Base-by-base conservation (phyloP, 2,888 invertebrate species). In the Pedicia rivosa region DNA sequence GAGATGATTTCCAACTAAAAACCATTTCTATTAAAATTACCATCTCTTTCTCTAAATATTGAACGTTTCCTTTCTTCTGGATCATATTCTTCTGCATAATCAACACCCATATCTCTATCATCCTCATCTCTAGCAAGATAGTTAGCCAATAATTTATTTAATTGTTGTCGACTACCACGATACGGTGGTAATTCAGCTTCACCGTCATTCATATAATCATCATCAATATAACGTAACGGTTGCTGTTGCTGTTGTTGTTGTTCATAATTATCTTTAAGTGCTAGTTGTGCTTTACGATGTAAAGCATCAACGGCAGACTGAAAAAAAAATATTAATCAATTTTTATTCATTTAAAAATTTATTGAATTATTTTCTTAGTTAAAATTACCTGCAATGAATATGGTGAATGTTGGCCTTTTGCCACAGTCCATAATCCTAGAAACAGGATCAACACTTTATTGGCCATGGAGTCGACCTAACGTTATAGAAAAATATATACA, bases 231-330 rank as follows among this genome's bases (percentile, higher is more conserved):
- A 13, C 13, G 20, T 13, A 20, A 32, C 13, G 32, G 4, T n/a
- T n/a, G n/a, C n/a, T n/a, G n/a, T n/a, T n/a, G n/a, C n/a, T n/a
- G n/a, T n/a, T n/a, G n/a, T n/a, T n/a, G n/a, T n/a, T n/a, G n/a
- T n/a, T n/a, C n/a, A 32, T 32, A 32, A 43, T 46, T 46, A 40
- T 49, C 46, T 41, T 46, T 46, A 39, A 49, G 40, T 35, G 48
- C 47, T 43, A 49, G 41, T 44, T 48, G 47, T 35, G 44, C 41
- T 45, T 61, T 60, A 8, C 57, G 54, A 43, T 57, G 59, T 40
- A 61, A 46, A 38, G 60, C 60, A 45, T 61, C 60, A 27, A 61
- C 59, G 4, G 61, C 61, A 16, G 56, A 56, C 46, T 59, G 58
- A 22, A 59, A 47, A n/a, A n/a, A n/a, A n/a, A n/a, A n/a, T n/a